Base-by-base conservation (phyloP, 2,113 vertebrate genomes). In the Rousettus leschenaultii region DNA sequence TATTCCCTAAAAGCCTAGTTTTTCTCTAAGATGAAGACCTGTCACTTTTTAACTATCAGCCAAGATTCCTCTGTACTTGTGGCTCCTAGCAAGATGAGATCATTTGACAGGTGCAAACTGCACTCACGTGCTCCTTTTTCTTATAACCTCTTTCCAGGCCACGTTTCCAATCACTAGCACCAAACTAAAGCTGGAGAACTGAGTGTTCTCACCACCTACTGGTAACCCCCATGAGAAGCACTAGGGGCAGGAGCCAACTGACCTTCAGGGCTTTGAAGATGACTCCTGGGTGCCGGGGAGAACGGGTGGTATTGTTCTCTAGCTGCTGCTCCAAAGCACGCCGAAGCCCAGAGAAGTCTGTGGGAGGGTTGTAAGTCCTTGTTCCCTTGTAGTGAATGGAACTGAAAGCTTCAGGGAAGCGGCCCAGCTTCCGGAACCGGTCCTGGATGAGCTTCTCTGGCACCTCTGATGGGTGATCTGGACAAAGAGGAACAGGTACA, bases 401-500 rank as follows among this genome's bases (percentile, higher is more conserved):
- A 97, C 99, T 99, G 98, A 99, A 99, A n/a, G 99, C 99, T 98
- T 99, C 99, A 0, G 99, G 99, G 96, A 99, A 99, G 89, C 99
- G 98, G 84, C 99, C 99, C 93, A 99, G 98, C 98, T 99, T 99
- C 97, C 99, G 99, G 98, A 99, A 99, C 22, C 99, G 99, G 97
- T 99, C 99, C 98, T 99, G 99, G 94, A 99, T 99, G 79, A 99
- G 99, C 97, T 99, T 99, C 97, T 99, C 99, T 0, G 99, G 99
- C 18, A 99, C 99, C 94, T 99, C 99, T 0, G 99, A 99, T 0
- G 99, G 98, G 92, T 99, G 99, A 98, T 99, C 99, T 99, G 85
- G 38, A 89, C 12, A 73, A 73, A 86, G 28, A 55, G 77, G 97
- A 90, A 84, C 15, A 96, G 26, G 89, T 75, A 88, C 0, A 11